Conservation (phyloP, 2,888 invertebrate genomes). For the Uropetala carovei region DNA sequence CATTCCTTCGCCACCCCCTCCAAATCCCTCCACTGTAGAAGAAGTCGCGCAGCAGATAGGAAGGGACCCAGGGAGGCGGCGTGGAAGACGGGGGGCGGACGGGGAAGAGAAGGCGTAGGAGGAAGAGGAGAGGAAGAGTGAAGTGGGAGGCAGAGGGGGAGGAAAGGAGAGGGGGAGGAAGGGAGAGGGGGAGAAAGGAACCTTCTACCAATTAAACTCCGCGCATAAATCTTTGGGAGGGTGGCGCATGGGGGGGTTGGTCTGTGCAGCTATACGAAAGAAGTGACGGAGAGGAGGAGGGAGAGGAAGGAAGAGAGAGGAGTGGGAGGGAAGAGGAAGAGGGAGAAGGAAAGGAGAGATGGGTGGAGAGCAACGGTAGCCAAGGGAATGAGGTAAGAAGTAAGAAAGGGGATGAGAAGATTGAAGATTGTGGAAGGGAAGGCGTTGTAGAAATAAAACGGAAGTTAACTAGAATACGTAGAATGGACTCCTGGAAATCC, state of each 20-base stretch:
- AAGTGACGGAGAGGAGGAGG: conserved; percentile 17
- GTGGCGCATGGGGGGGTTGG: conserved; percentile 21
- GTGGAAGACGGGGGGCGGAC: neutral
- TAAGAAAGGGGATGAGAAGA: neutral
- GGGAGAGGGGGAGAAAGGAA: neutral
- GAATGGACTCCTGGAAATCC: conserved; percentile 39
- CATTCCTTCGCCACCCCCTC: neutral
- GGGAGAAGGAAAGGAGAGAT: neutral
- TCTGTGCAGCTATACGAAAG: conserved; percentile 51
- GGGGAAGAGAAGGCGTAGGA: neutral
- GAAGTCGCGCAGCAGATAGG: neutral
- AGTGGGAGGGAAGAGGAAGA: neutral
- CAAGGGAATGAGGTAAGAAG: neutral
- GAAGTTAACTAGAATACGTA: conserved; percentile 54
- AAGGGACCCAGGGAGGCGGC: neutral
- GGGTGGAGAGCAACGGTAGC: neutral
- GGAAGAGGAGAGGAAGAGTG: neutral
- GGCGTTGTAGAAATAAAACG: conserved; percentile 53
- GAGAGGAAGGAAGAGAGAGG: neutral
- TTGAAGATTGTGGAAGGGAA: neutral
- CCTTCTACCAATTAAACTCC: conserved; percentile 64
- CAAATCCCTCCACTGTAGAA: neutral
- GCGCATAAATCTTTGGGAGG: conserved; percentile 53
- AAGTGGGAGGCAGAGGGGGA: neutral
- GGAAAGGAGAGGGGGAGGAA: neutral